These are phyloP conservation scores for Zele albiditarsus DNA, from an alignment of 2,888 invertebrate genomes.

Conservation along the genomic window DNA sequence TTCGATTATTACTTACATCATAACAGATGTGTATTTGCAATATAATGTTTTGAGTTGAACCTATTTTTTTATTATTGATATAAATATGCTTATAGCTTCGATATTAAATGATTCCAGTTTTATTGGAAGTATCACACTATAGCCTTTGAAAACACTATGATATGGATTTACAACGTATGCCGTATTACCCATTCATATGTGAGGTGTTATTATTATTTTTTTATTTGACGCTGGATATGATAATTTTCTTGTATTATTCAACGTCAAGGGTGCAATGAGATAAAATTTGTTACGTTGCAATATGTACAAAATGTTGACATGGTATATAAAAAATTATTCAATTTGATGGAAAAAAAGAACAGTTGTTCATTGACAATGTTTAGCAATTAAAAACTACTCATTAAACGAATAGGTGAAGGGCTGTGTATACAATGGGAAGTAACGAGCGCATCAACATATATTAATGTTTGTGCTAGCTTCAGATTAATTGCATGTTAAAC, in stretches of 20 bases:
- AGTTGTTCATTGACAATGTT: slow-evolving; percentile 4
- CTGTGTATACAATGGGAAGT: slow-evolving; percentile 67
- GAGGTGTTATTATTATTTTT: slow-evolving; percentile 14
- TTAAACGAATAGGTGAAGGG: slow-evolving; percentile 51
- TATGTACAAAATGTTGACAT: slow-evolving; percentile 6
- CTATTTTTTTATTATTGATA: slow-evolving; percentile 65
- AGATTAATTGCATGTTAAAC: slow-evolving; percentile 72
- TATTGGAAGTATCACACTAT: slow-evolving; percentile 69
- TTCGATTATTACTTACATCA: slow-evolving; percentile 51
- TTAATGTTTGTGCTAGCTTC: slow-evolving; percentile 71
- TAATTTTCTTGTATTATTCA: not conserved
- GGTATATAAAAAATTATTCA: not conserved
- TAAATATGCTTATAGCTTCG: slow-evolving; percentile 46
- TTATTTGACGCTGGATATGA: not conserved
- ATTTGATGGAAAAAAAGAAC: not conserved
- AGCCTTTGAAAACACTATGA: slow-evolving; percentile 59
- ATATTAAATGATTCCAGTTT: slow-evolving; percentile 69
- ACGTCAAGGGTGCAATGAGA: slow-evolving; percentile 4
- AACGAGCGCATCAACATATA: slow-evolving; percentile 66
- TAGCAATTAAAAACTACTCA: slow-evolving; percentile 25
- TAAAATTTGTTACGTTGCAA: slow-evolving; percentile 18
- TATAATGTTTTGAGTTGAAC: slow-evolving; percentile 64
- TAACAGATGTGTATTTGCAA: slow-evolving; percentile 59
- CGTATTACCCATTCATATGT: slow-evolving; percentile 17
- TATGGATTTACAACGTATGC: slow-evolving; percentile 31